Base-by-base conservation (phyloP, 2,888 invertebrate genomes). In the Molanna angustata region DNA sequence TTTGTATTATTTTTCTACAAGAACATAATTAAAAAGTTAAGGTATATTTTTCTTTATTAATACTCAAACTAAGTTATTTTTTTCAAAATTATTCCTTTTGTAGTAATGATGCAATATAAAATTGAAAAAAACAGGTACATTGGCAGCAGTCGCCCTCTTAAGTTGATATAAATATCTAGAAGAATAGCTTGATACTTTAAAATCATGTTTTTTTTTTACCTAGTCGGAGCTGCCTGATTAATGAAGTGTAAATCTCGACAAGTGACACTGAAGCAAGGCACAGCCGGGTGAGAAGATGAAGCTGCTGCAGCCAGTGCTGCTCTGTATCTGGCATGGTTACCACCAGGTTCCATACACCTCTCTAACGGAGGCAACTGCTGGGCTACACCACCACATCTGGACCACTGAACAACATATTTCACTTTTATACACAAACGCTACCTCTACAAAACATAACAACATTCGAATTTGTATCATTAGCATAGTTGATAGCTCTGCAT, bases 211-310 rank as follows among this genome's bases (percentile, higher is more conserved):
- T n/a, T n/a, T n/a, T n/a, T n/a, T 65, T 58, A 76, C 76, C 72
- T 74, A 1, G 72, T 70, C 1, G 74, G 70, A 0, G 73, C 67
- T 2, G 72, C 70, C 62, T 77, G 76, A 59, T 77, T 74, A 11
- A 74, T 73, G 58, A 76, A 76, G 61, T 76, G 76, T 40, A 77
- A 63, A 52, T 77, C 77, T 16, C 77, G 66, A 60, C 77, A 77
- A 1, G 76, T 76, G 44, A 76, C 75, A 0, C 76, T 76, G 17
- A 76, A 66, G 41, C 76, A 62, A 0, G 77, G 76, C 20, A 76
- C 77, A 0, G 74, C 76, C 1, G 75, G 75, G 50, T 74, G 74
- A 1, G 72, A 69, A 2, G 76, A 76, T 0, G 74, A 71, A 1
- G 74, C 75, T 1, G 77, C 76, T 2, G 57, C 59, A 4, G 59